Evolutionary conservation across 1,140 invertebrate genomes (phyloP), one percentile per base, ranked within the genome.

Genomic region (Hesperophylax magnus): DNA sequence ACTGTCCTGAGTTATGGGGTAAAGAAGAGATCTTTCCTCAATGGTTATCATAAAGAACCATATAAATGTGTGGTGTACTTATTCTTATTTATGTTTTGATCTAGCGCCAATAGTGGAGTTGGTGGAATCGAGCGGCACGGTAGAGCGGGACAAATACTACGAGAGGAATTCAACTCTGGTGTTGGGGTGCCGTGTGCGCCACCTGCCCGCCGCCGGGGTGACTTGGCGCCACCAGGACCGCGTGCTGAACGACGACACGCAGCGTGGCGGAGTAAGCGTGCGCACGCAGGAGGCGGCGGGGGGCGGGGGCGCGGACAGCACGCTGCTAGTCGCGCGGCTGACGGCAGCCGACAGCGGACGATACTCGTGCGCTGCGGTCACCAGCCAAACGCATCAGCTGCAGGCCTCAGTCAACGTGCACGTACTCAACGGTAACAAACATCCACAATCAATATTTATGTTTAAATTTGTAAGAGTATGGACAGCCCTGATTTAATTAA

Each of bases 281-380:
- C 93, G 92, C 88, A 94, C 93, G 53, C 92, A 94, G 87, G 88
- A 93, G 85, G 92, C 92, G 88, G 92, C 93, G 76, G 92, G 93
- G 82, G 92, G 93, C 63, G 92, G 93, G 82, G 92, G 93, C 61
- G 93, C 93, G 54, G 93, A 94, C 84, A 94, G 93, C 60, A 92
- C 93, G 15, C 89, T 95, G 65, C 91, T 92, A 54, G 93, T 95
- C 86, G 92, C 93, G 63, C 92, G 92, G 86, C 93, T 94, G 74
- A 91, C 92, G 82, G 92, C 92, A 84, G 86, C 88, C 69, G 94
- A 95, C 87, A 93, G 92, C 65, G 94, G 94, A n/a, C 94, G 94
- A 85, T 94, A 94, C 87, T 93, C 93, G 3, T 94, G 93, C 86
- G 89, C 91, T 79, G 93, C 94, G 78, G 54, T 8, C 39, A 47